Conservation (phyloP, 2,797 vertebrate species). For the Ptychobarbus kaznakovi region DNA sequence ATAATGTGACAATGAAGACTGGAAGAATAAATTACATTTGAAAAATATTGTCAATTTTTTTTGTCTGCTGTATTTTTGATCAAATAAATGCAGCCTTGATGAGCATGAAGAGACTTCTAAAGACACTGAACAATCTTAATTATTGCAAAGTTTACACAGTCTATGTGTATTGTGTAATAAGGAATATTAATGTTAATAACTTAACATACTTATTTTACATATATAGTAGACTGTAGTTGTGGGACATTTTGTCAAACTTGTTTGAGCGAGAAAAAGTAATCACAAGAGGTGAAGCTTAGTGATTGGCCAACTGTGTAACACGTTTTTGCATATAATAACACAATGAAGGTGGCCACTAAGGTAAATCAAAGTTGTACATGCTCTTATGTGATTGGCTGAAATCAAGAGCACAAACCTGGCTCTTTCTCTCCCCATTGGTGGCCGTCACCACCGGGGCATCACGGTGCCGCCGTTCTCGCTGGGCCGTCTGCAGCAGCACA, state of each 20-base stretch:
- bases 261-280: background rate
- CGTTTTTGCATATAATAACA: background rate
- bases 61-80: background rate
- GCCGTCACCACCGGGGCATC: constrained; percentile 76
- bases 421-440: constrained; percentile 84
- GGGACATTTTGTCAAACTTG: background rate
- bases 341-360: background rate
- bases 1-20: background rate
- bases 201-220: background rate
- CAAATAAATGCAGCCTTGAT: background rate
- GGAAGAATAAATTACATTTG: no score
- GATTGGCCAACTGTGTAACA: background rate
- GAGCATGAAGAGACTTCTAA: background rate
- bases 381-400: constrained; percentile 37
- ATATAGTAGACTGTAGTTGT: background rate
- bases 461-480: constrained; percentile 83
- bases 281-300: background rate
- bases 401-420: constrained; percentile 86
- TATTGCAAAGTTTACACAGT: no score
- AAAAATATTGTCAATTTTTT: no score
- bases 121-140: background rate
- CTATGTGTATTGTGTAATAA: no score
- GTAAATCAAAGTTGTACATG: background rate
- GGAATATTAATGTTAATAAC: background rate
- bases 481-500: constrained; percentile 80